Evolutionary conservation across 2,797 vertebrate species (phyloP), one percentile per base, ranked within the genome.

Genomic region (Sphenopsis melanotis): DNA sequence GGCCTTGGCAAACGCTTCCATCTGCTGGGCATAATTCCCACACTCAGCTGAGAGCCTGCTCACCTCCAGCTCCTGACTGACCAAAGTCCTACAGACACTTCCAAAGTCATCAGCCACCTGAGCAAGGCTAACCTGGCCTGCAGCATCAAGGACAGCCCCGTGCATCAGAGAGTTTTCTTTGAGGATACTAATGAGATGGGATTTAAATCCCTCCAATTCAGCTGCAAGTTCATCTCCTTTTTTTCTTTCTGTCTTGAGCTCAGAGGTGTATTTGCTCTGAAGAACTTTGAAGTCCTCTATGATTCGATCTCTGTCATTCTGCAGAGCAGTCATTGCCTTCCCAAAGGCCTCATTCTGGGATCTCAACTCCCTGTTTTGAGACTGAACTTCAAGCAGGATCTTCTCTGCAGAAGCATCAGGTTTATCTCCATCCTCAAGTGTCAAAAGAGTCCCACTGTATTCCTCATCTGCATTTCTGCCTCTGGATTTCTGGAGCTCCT

Each of bases 251-350:
- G 96, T 93, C 75, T 93, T 22, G 47, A 99, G 98, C 56, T 99
- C 98, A 7, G 97, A 94, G 4, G 98, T 96, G 12, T 98, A 98
- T 37, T 96, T 93, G 96, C 87, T 98, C 36, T 98, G 98, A 74
- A 99, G 97, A 49, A 96, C 52, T 96, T 98, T 99, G 17, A 99
- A 98, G 72, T 99, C 98, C 16, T 98, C 98, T 15, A 99, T 98
- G 74, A 98, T 98, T 77, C 97, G 98, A 63, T 99, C 99, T 34
- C 99, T 96, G 83, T 99, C 98, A 8, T 98, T 96, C 94, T 99
- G 99, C 92, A 99, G 90, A 20, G 98, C 98, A 4, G 96, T 98
- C 98, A 99, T 98, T 14, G 98, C 98, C 95, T 98, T 98, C 64
- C 98, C 97, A 69, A 99, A 98, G 24, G 98, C 98, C 79, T 98